Base-by-base conservation (phyloP, 2,888 invertebrate genomes). In the Gari tellinella region DNA sequence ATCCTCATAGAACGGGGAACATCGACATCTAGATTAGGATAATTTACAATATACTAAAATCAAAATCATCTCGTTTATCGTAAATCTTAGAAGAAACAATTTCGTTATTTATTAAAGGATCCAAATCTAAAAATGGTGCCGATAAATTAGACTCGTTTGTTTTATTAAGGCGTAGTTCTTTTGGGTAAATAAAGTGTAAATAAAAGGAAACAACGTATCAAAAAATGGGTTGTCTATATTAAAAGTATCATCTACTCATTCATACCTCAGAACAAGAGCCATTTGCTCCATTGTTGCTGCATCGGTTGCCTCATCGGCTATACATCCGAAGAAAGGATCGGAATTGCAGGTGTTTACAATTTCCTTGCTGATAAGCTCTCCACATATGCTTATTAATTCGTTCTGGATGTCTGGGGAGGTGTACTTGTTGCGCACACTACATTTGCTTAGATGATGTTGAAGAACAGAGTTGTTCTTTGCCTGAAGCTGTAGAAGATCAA, bases 301-400 rank as follows among this genome's bases (percentile, higher is more conserved):
- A n/a, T 67, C 66, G 0, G 68, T 68, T 0, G 62, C 68, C n/a
- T 68, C 68, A 23, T 67, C 68, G 7, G 61, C 68, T 1, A 62
- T 68, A 17, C 61, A 49, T 2, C 49, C 46, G 31, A 61, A 68
- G 12, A 21, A 40, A 8, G 31, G 26, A 8, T 48, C 25, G 14
- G 12, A 7, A 23, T 68, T 62, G 21, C 56, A 68, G 0, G 7
- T 38, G 0, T 4, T 0, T 2, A 61, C 61, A 2, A 67, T 37
- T 0, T 53, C 40, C 0, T 25, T 17, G 0, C 10, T n/a, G 1
- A 68, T 61, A 0, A 19, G 1, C 0, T 49, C 0, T 0, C 56
- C 55, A 17, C 55, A 56, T 3, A 68, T 48, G 0, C 1, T 23
- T 0, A 60, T 60, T 1, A 67, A 0, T 31, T 67, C 66, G 41